Base-by-base conservation (phyloP, 1,140 invertebrate species). In the Acyrthosiphon pisum region DNA sequence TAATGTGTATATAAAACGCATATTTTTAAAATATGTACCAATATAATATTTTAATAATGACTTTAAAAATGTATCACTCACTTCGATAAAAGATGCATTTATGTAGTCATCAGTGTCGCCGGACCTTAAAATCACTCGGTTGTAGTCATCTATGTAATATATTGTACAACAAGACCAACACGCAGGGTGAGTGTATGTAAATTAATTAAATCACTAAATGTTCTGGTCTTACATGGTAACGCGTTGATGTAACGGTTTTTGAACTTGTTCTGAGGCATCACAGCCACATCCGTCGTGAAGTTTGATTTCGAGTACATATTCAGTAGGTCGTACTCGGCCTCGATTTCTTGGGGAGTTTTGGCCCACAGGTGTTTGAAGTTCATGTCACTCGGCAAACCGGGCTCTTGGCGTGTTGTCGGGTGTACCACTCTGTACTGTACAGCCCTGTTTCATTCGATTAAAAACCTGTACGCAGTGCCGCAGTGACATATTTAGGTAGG, bases 71-170 rank as follows among this genome's bases (percentile, higher is more conserved):
- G n/a, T n/a, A n/a, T 35, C 2, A 89, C 93, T 93, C 30, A 93
- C 93, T 76, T 94, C 60, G 4, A 94, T 94, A 37, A 93, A 94
- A 11, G 93, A 94, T 11, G 93, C 93, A 18, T 94, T 94, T 0
- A 94, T 93, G 81, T 94, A 94, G 84, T 93, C 22, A 41, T 93
- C 26, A 0, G 22, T 56, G 9, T 76, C 83, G 6, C 6, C 20
- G 0, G 93, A 93, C 22, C 68, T 86, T 14, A 92, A 81, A 41
- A 26, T 53, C 20, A 94, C 93, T 91, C 93, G 35, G 90, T 89
- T 94, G 9, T 83, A 88, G 35, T 94, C 91, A 41, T 89, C 88
- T 89, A 20, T n/a, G 41, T 76, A 76, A 76, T 76, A 35, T n/a
- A n/a, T n/a, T 76, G n/a, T 76, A 30, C 44, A 89, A 53, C 20